Evolutionary conservation across 2,888 invertebrate species (phyloP), one percentile per base, ranked within the genome.

Genomic region (Autographa gamma): DNA sequence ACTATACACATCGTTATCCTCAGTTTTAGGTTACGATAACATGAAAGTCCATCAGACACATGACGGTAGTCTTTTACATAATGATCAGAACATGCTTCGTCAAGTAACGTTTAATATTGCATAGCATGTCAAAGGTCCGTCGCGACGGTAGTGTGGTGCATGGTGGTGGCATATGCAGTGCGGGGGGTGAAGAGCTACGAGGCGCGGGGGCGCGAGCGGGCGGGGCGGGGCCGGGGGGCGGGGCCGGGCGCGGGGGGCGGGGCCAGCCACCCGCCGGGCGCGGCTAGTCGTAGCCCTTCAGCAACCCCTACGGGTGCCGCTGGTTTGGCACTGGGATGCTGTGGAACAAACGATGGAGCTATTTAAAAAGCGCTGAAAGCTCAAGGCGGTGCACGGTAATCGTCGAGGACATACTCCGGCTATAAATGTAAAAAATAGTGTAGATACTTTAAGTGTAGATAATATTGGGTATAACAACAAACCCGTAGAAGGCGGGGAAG

Each of bases 401-500:
- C 8, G 34, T 8, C 8, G 34, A 32, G 32, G 32, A 34, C 34
- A 2, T 34, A 34, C 34, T 34, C 9, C 6, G 16, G 41, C 41
- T 41, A 14, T 6, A 66, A 31, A 0, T 13, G n/a, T 31, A 38
- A 16, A 66, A 38, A 19, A 11, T 18, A 25, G 13, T 25, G 31
- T 56, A 7, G 8, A 1, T 25, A 16, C 2, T 16, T 48, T 11
- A 18, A 13, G 34, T 19, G 14, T 18, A 54, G 14, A 52, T 11
- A 32, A 48, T 32, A n/a, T 16, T n/a, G 1, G 48, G 11, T 31
- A 60, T 14, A 19, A 11, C 1, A 9, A 81, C 89, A 84, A 60
- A 95, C 91, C 97, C 96, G 88, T 97, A 97, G 88, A 97, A 97
- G 3, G 95, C 95, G 63, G 97, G 96, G 89, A 97, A 97, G 88